phyloP scores from a whole-genome alignment of 2,113 vertebrate genomes.

The Galeopterus variegatus region DNA sequence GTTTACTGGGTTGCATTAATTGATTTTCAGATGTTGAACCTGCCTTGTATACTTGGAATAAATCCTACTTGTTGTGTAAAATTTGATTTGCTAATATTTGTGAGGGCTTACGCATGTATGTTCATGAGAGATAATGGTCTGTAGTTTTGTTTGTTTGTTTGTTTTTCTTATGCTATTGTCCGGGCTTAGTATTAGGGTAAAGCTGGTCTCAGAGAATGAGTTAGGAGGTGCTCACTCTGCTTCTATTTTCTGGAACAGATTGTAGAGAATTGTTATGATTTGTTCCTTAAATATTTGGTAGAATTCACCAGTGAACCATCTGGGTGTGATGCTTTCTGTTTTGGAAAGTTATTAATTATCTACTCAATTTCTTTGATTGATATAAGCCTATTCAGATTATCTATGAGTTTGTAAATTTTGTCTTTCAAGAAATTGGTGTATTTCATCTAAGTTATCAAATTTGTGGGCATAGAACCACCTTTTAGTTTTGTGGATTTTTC shows the following conservation, averaged over 20 bases:
- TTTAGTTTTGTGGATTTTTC: constrained; percentile 30
- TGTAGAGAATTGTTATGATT: neutral
- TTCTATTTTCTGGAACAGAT: neutral
- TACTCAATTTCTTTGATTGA: neutral
- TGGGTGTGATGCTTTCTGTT: neutral
- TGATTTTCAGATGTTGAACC: neutral
- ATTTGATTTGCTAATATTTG: neutral
- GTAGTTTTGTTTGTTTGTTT: neutral
- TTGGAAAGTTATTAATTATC: neutral
- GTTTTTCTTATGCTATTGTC: neutral
- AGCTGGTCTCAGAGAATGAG: neutral
- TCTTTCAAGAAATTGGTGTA: neutral
- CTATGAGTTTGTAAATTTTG: neutral
- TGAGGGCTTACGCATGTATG: neutral
- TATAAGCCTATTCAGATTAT: neutral
- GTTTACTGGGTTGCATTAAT: neutral
- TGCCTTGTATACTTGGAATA: neutral
- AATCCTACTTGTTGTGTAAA: neutral
- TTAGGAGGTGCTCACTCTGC: neutral
- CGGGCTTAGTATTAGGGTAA: neutral
- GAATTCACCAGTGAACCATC: neutral
- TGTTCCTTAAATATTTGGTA: neutral
- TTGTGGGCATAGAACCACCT: neutral
- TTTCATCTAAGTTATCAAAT: neutral
- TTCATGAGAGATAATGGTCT: neutral